These are phyloP conservation scores for Cossypha polioptera DNA, from an alignment of 2,797 vertebrate genomes.

Conservation along the genomic window DNA sequence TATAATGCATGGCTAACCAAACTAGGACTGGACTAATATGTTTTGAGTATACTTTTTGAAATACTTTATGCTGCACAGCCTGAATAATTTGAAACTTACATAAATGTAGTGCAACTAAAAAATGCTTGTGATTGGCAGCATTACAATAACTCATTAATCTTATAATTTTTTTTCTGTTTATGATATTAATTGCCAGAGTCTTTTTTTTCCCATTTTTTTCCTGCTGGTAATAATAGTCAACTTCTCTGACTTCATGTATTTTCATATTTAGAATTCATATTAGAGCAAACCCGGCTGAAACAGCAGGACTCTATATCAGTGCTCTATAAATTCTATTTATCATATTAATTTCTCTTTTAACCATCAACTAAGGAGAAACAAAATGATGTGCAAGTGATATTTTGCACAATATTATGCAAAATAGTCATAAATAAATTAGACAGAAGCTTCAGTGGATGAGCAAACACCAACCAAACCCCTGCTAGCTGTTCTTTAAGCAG, in stretches of 20 bases:
- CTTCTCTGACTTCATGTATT: background rate
- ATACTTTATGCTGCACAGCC: background rate
- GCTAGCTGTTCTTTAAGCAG: background rate
- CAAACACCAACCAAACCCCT: background rate
- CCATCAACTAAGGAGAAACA: background rate
- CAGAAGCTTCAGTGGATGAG: background rate
- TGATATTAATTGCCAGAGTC: background rate
- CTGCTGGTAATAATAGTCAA: background rate
- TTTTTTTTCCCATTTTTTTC: background rate
- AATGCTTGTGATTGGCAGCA: background rate
- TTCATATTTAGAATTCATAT: background rate
- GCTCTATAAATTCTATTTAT: background rate
- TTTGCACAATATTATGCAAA: background rate
- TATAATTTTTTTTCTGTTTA: background rate
- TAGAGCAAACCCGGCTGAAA: background rate
- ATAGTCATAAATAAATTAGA: background rate
- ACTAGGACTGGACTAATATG: background rate
- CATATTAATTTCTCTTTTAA: background rate
- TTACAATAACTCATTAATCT: background rate
- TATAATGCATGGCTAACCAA: background rate
- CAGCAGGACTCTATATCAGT: background rate
- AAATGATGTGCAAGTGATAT: background rate
- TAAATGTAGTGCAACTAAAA: background rate
- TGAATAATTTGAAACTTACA: background rate
- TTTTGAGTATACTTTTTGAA: background rate